phyloP scores from a whole-genome alignment of 2,113 vertebrate genomes.

The Siniperca knerii region DNA sequence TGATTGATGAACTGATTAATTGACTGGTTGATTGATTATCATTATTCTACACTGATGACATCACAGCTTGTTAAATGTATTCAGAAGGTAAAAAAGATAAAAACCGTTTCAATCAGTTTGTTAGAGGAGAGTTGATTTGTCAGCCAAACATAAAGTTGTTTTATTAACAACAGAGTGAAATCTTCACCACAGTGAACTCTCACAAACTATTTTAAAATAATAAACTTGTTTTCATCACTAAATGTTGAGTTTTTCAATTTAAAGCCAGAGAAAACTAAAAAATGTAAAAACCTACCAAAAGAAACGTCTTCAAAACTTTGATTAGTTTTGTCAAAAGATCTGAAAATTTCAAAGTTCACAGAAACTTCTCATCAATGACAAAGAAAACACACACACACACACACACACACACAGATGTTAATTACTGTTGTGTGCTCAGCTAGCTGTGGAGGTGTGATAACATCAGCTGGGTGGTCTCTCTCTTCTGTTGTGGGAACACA shows the following conservation, averaged over 20 bases:
- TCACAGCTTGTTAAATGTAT: no score
- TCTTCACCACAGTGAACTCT: no score
- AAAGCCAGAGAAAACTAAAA: no score
- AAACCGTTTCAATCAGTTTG: no score
- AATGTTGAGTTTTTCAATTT: no score
- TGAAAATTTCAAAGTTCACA: neutral
- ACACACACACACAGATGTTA: neutral
- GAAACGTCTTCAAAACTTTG: neutral
- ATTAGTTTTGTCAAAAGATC: neutral
- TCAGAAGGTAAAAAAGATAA: no score
- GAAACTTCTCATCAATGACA: neutral
- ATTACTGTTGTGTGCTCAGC: conserved; percentile 42
- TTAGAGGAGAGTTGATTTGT: no score
- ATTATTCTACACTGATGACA: neutral
- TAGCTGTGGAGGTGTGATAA: conserved; percentile 52
- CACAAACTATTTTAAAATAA: no score
- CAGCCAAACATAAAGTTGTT: no score
- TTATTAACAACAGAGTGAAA: no score
- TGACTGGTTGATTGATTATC: neutral
- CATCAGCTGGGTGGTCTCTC: conserved; percentile 9
- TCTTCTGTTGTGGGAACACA: neutral
- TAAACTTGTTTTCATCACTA: no score
- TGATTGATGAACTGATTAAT: neutral
- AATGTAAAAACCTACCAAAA: no score
- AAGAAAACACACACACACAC: neutral